Evolutionary conservation across 2,113 vertebrate species (phyloP).

Genomic region (Redunca redunca): DNA sequence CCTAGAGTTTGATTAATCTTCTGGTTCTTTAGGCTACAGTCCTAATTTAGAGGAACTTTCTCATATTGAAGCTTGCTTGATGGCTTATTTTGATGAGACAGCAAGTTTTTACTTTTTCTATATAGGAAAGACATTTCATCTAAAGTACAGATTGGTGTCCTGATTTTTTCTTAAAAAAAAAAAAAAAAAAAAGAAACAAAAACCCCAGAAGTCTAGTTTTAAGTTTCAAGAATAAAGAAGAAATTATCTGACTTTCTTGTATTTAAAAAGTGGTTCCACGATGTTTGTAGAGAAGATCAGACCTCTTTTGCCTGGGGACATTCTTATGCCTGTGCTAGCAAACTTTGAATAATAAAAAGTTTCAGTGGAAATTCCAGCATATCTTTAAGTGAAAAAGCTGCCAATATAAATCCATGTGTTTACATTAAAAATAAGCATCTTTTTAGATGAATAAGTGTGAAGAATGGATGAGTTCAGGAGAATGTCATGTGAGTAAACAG

Average conservation of each 20-base stretch:
- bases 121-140: slow-evolving; percentile 33
- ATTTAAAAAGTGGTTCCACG: slow-evolving; percentile 24
- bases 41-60: neutral
- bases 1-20: neutral
- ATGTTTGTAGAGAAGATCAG: slow-evolving; percentile 54
- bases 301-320: neutral
- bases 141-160: slow-evolving; percentile 5
- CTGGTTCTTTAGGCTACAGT: neutral
- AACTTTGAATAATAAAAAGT: slow-evolving; percentile 22
- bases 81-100: slow-evolving; percentile 31
- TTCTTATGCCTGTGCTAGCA: slow-evolving; percentile 40
- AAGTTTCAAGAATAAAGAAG: slow-evolving; percentile 41
- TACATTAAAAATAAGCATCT: slow-evolving; percentile 44
- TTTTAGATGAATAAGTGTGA: slow-evolving; percentile 19
- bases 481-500: neutral
- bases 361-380: slow-evolving; percentile 30
- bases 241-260: slow-evolving; percentile 32
- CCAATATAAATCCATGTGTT: slow-evolving; percentile 45
- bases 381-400: slow-evolving; percentile 28
- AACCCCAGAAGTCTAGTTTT: neutral
- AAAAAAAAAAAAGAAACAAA: neutral
- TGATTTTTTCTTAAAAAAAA: slow-evolving; percentile 7
- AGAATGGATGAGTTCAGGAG: slow-evolving; percentile 8
- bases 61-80: neutral
- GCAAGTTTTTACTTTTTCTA: neutral